These are phyloP conservation scores for Dastarcus helophoroides DNA, from an alignment of 2,888 invertebrate genomes.

Conservation along the genomic window DNA sequence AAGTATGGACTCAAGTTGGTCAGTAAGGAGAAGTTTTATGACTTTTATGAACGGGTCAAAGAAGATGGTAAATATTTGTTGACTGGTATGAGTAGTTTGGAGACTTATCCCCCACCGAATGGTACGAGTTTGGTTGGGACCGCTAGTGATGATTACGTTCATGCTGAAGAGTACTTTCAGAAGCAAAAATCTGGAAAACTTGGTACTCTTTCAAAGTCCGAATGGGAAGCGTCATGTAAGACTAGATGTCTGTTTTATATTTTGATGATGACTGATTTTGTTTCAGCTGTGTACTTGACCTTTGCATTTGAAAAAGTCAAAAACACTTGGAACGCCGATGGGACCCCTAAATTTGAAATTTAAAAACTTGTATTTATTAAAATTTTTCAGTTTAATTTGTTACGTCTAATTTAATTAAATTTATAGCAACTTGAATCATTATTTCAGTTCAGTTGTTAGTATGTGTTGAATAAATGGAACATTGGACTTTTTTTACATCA, in stretches of 20 bases:
- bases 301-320: constrained; percentile 76
- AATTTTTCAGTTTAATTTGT: constrained; percentile 8
- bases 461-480: too few relatives aligned
- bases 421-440: constrained; percentile 4
- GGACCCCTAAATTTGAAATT: constrained; percentile 47
- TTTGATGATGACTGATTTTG: constrained; percentile 16
- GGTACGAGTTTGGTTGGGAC: constrained; percentile 46
- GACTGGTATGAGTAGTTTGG: constrained; percentile 67
- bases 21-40: constrained; percentile 61
- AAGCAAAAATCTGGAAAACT: too few relatives aligned
- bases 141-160: constrained; percentile 55
- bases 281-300: constrained; percentile 68
- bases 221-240: constrained; percentile 92
- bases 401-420: too few relatives aligned
- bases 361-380: constrained; percentile 16
- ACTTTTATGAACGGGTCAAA: constrained; percentile 61
- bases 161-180: constrained; percentile 53
- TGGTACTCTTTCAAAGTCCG: constrained; percentile 77
- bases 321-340: constrained; percentile 50
- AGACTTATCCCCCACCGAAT: constrained; percentile 61
- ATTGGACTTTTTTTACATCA: too few relatives aligned
- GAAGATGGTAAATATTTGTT: constrained; percentile 49
- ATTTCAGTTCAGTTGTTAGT: constrained; percentile 1
- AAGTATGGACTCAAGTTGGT: constrained; percentile 61
- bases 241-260: constrained; percentile 21